Evolutionary conservation across 2,888 invertebrate genomes (phyloP), one percentile per base, ranked within the genome.

Genomic region (Drosophila phalerata): DNA sequence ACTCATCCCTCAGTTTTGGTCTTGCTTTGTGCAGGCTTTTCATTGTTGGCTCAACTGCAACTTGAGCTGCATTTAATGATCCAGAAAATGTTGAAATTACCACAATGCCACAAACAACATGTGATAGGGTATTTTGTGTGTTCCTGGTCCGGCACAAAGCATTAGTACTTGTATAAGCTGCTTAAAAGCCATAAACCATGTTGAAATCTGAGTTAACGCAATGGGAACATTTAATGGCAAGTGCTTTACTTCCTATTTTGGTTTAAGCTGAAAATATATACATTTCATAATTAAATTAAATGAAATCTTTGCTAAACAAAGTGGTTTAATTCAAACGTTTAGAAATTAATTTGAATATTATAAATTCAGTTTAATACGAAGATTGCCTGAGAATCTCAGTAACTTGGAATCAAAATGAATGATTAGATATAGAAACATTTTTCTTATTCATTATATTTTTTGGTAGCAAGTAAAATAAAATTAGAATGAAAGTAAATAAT

Each of bases 41-140:
- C 22, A 19, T 42, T 32, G 5, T 22, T 56, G 48, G 63, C 47
- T 42, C 56, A 17, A 38, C 34, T 32, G 56, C 45, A 61, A 53
- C 64, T 77, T 52, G 73, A 64, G 62, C 69, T 73, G 69, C 67
- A 77, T 73, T 81, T 79, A 74, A 83, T 83, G 73, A 73, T 65
- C 73, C 65, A 70, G 73, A 75, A 79, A 81, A 75, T 79, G 71
- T 67, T 56, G 45, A 69, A 77, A 73, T 67, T 67, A 67, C 63
- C 62, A 66, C 64, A 51, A 52, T 47, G 56, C 45, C 38, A 38
- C 30, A 56, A 40, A 53, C 56, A 68, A 57, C 66, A 60, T 67
- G 63, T 58, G 48, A 34, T 32, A 42, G 17, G 32, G 69, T 38
- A 32, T 61, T 62, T 56, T 58, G 22, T 15, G n/a, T 22, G 15